Percentiles rank a stretch among this genome's conserved stretches.
Conservation (phyloP, 2,113 vertebrate species). For the Sylvia atricapilla region DNA sequence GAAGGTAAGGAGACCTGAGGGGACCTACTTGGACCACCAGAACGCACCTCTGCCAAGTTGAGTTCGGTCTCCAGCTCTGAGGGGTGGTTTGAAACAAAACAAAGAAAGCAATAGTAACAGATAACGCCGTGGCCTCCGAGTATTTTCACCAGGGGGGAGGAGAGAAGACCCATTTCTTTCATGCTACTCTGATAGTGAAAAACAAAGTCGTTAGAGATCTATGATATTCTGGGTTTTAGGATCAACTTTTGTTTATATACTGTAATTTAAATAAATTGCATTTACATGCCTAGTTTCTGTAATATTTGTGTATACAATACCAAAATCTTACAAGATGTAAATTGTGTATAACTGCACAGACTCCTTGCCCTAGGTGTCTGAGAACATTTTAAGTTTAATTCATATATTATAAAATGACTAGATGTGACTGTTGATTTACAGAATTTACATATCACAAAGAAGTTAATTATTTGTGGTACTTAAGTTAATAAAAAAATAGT, state of each 20-base stretch:
- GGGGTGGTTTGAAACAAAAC: neutral
- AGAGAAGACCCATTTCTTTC: constrained; percentile 61
- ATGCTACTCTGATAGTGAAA: constrained; percentile 59
- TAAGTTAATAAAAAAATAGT: constrained; percentile 81
- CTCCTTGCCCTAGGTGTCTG: constrained; percentile 73
- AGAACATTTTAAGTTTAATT: constrained; percentile 74
- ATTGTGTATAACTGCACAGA: constrained; percentile 81
- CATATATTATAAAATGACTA: constrained; percentile 77
- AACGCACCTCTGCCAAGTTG: constrained; percentile 7
- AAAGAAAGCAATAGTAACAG: constrained; percentile 74
- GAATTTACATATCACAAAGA: constrained; percentile 76
- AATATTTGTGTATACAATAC: constrained; percentile 83
- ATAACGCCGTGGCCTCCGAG: neutral
- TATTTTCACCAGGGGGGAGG: constrained; percentile 16
- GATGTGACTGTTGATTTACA: constrained; percentile 80
- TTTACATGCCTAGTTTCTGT: constrained; percentile 82
- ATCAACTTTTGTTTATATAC: constrained; percentile 82
- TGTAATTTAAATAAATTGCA: constrained; percentile 83
- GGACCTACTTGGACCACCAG: constrained; percentile 26
- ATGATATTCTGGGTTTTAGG: constrained; percentile 75
- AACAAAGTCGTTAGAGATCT: constrained; percentile 59
- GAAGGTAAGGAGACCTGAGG: constrained; percentile 21
- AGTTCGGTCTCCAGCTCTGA: constrained; percentile 7
- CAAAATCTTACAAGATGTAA: constrained; percentile 82
- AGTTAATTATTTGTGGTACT: constrained; percentile 82